A percentile compares a stretch with the other conserved stretches of the same genome.
Evolutionary conservation across 2,113 vertebrate genomes (phyloP).

Genomic region (Sebastes schlegelii): DNA sequence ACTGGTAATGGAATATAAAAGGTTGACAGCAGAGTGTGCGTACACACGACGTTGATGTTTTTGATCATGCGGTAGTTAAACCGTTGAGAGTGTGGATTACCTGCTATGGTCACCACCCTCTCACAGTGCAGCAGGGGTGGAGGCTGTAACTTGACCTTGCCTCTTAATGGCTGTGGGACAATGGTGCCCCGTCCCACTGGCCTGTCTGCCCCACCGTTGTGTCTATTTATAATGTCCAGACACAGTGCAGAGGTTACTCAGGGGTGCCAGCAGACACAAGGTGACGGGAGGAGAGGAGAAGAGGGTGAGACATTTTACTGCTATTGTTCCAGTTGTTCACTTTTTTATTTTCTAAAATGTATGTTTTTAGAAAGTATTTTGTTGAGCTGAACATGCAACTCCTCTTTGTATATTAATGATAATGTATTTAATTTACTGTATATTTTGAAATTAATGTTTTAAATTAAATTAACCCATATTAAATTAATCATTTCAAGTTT

Average conservation of each 20-base stretch:
- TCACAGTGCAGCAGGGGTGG: slow-evolving; percentile 29
- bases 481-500: neutral
- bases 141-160: slow-evolving; percentile 77
- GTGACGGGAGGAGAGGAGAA: slow-evolving; percentile 57
- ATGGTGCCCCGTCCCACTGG: slow-evolving; percentile 69
- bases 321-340: slow-evolving; percentile 17
- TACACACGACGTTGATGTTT: slow-evolving; percentile 3
- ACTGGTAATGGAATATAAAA: neutral
- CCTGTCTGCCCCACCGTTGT: slow-evolving; percentile 61
- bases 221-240: slow-evolving; percentile 82
- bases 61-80: slow-evolving; percentile 13
- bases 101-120: slow-evolving; percentile 46
- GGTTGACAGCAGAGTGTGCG: accelerated
- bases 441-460: neutral
- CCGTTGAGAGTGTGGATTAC: slow-evolving; percentile 52
- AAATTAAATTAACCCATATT: neutral
- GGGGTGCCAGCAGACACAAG: slow-evolving; percentile 59
- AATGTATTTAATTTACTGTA: neutral
- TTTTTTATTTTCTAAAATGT: slow-evolving; percentile 1
- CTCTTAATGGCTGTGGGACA: slow-evolving; percentile 72
- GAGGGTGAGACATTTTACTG: slow-evolving; percentile 67
- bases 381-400: neutral
- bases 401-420: neutral
- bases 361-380: neutral
- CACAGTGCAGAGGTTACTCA: slow-evolving; percentile 74